Percentiles rank a stretch among this genome's conserved stretches.
Conservation (phyloP, 2,113 vertebrate genomes). For the Falco punctatus region DNA sequence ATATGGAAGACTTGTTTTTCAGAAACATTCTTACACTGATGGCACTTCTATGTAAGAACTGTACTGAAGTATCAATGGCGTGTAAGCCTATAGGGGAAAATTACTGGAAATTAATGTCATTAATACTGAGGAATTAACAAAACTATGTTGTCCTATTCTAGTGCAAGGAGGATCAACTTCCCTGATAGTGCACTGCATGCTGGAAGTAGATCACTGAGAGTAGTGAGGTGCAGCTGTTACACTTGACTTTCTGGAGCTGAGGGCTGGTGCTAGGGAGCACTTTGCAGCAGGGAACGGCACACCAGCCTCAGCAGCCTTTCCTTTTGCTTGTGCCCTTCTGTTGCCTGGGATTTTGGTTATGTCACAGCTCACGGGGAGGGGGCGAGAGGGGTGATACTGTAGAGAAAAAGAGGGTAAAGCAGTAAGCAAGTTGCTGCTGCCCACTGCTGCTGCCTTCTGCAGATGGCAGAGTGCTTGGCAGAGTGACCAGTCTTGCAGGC, state of each 20-base stretch:
- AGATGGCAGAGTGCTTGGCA: neutral
- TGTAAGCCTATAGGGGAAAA: neutral
- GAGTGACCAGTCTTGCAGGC: accelerated
- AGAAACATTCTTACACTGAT: neutral
- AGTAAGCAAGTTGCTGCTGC: neutral
- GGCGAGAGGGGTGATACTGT: neutral
- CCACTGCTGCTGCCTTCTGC: neutral
- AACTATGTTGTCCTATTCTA: accelerated
- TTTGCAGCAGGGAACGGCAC: neutral
- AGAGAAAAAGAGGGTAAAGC: neutral
- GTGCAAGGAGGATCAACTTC: neutral
- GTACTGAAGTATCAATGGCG: too few species aligned
- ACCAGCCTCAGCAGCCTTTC: accelerated
- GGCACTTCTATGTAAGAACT: too few species aligned
- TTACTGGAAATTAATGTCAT: neutral
- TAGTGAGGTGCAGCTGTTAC: neutral
- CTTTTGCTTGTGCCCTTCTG: neutral
- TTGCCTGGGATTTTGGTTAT: neutral
- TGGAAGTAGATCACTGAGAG: neutral
- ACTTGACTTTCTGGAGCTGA: neutral
- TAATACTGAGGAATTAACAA: neutral
- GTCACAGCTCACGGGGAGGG: neutral
- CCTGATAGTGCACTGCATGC: neutral
- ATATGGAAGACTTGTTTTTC: neutral
- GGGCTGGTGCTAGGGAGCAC: neutral